phyloP scores from a whole-genome alignment of 2,797 vertebrate species.

The Notolabrus celidotus region DNA sequence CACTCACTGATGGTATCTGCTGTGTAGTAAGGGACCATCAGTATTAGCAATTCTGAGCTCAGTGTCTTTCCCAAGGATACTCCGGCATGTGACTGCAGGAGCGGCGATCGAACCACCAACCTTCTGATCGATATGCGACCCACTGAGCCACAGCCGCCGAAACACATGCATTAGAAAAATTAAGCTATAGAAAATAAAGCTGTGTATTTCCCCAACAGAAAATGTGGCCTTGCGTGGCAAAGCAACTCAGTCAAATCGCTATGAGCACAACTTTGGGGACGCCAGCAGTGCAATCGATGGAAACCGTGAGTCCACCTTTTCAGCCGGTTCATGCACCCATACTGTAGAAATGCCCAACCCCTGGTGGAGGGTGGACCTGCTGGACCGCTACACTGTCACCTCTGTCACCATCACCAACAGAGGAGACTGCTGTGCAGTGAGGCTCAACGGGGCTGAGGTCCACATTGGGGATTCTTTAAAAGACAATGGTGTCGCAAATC shows the following conservation, averaged over 20 bases:
- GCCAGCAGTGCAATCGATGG: conserved; percentile 54
- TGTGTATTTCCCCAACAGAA: conserved; percentile 14
- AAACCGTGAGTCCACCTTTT: background rate
- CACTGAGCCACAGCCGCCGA: too few species aligned
- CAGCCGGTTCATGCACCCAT: conserved; percentile 1
- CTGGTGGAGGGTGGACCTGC: conserved; percentile 67
- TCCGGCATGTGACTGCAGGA: too few species aligned
- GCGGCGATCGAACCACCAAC: too few species aligned
- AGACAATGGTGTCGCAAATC: conserved; percentile 36
- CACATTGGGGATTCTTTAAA: conserved; percentile 56
- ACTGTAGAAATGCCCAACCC: background rate
- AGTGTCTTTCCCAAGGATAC: too few species aligned
- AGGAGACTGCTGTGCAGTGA: conserved; percentile 29
- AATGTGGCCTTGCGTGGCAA: conserved; percentile 61
- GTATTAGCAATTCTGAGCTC: too few species aligned
- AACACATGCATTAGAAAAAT: background rate
- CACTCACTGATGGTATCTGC: too few species aligned
- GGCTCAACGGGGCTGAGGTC: conserved; percentile 54
- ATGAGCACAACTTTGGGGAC: fast-evolving
- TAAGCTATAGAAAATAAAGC: background rate
- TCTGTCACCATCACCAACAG: conserved; percentile 67
- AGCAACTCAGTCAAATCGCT: conserved; percentile 27
- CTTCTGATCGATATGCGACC: too few species aligned
- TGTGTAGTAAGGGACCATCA: too few species aligned
- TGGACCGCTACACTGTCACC: conserved; percentile 56